Base-by-base conservation (phyloP, 2,797 vertebrate genomes). In the Coreius guichenoti region DNA sequence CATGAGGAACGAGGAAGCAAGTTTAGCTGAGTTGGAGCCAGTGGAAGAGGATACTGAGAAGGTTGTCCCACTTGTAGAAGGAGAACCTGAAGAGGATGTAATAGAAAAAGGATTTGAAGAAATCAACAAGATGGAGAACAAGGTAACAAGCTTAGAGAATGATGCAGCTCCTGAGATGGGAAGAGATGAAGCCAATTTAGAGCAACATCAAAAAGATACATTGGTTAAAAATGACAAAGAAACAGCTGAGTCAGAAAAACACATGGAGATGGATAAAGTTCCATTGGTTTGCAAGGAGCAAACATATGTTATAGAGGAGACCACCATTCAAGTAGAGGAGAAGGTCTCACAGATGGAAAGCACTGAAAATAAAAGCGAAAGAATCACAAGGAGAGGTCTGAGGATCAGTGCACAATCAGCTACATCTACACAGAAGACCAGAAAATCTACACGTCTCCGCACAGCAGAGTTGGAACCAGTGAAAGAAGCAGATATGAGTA, bases 271-370 rank as follows among this genome's bases (percentile, higher is more conserved):
- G 26, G 63, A 43, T 26, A 39, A 79, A 19, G 56, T 45, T 36
- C 5, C 31, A 75, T 3, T 45, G 74, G 5, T 31, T 23, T 4
- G 6, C 54, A 79, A 45, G 14, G 76, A 65, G 36, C 36, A 77
- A 63, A 63, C 56, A 29, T 23, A 11, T 0, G 2, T 45, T 72
- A 13, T 69, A 45, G 79, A 56, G 39, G 47, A 65, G 4, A 63
- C 47, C 12, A 51, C 49, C 49, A 31, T 31, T 36, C 47, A 43
- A 68, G 47, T n/a, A n/a, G 31, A 26, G 13, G 45, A 75, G 33
- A 73, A 82, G n/a, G 26, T 69, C 21, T 49, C 19, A 58, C 39
- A 63, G n/a, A 49, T 29, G 67, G 76, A 77, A 39, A 74, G 45
- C 73, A 29, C 26, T 76, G 72, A 73, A 67, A 70, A 26, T 43